Percentiles rank a stretch among this genome's conserved stretches.
Evolutionary conservation across 92 coral and sea anemone species (phyloP).

Genomic region (Epizoanthus rinbou): DNA sequence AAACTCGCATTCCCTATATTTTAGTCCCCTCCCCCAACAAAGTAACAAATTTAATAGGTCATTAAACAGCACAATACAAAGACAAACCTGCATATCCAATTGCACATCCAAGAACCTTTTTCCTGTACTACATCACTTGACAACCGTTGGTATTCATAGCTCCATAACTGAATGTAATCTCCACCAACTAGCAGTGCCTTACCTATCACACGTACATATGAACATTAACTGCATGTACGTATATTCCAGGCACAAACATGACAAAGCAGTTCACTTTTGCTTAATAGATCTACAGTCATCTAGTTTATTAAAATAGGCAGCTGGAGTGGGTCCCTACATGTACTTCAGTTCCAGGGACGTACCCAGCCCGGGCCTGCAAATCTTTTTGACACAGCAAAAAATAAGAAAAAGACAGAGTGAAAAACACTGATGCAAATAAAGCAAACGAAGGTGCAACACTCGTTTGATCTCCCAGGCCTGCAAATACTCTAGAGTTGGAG

Average conservation of each 20-base stretch:
- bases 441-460: too few species aligned
- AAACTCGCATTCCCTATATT: too few species aligned
- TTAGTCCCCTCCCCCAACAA: not conserved
- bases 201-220: conserved; percentile 50
- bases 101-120: conserved; percentile 80
- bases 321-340: too few species aligned
- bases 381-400: too few species aligned
- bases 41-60: not conserved
- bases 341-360: too few species aligned
- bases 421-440: too few species aligned
- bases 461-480: too few species aligned
- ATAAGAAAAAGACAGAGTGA: too few species aligned
- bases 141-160: conserved; percentile 62
- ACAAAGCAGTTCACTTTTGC: not conserved
- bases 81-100: conserved; percentile 87
- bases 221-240: not conserved
- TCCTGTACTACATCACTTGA: conserved; percentile 40
- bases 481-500: too few species aligned
- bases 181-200: conserved; percentile 89
- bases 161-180: conserved; percentile 92
- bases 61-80: not conserved
- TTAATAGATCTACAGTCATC: too few species aligned
- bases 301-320: too few species aligned
- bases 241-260: not conserved
- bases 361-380: too few species aligned